Evolutionary conservation across 2,888 invertebrate species (phyloP).

Genomic region (Himalopsyche tibetana): DNA sequence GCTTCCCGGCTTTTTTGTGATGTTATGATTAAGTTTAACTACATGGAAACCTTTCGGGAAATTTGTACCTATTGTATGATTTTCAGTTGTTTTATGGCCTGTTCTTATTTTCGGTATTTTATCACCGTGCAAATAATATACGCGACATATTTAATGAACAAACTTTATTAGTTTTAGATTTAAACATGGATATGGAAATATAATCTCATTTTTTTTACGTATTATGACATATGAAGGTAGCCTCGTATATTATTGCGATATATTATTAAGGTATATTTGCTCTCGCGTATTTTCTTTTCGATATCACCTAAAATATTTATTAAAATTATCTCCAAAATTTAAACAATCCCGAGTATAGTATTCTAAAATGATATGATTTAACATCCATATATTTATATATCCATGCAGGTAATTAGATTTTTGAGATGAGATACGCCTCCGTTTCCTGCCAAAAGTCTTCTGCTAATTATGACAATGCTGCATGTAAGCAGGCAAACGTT

Average conservation of each 20-base stretch:
- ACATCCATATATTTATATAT: not conserved
- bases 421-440: not conserved
- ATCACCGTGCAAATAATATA: not conserved
- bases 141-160: too few species aligned
- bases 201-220: too few species aligned
- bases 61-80: slow-evolving; percentile 34
- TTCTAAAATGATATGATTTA: too few species aligned
- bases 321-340: too few species aligned
- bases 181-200: too few species aligned
- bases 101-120: not conserved
- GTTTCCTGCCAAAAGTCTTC: slow-evolving; percentile 12
- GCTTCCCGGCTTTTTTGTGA: slow-evolving; percentile 44
- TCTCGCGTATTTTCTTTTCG: too few species aligned
- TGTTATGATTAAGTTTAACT: slow-evolving; percentile 48
- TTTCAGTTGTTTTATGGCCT: slow-evolving; percentile 9
- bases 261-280: too few species aligned
- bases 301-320: too few species aligned
- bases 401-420: not conserved
- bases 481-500: not conserved
- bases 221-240: too few species aligned
- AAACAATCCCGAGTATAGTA: too few species aligned
- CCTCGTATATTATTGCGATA: too few species aligned
- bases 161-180: too few species aligned
- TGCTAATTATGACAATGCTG: not conserved
- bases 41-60: slow-evolving; percentile 13